phyloP scores from a whole-genome alignment of 2,797 vertebrate species.

The Sebastes steindachneri region DNA sequence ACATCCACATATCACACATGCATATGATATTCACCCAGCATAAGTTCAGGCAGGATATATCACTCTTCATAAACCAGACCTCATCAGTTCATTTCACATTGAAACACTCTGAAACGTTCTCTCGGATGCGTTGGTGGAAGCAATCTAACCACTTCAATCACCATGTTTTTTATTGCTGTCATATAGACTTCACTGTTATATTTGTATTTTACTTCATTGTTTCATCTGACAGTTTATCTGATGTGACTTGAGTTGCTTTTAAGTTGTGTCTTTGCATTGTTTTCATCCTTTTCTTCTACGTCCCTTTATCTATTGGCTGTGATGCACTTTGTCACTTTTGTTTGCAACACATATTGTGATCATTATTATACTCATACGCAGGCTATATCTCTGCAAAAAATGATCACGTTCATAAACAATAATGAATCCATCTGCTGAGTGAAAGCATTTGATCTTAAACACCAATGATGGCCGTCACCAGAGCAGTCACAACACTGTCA shows the following conservation, averaged over 20 bases:
- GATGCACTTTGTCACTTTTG: constrained; percentile 28
- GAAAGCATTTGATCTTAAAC: background rate
- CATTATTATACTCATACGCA: background rate
- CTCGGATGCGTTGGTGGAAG: constrained; percentile 59
- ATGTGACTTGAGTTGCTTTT: constrained; percentile 24
- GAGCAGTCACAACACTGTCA: constrained; percentile 47
- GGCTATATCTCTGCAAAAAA: background rate
- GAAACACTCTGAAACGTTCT: constrained; percentile 13
- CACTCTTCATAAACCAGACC: constrained; percentile 21
- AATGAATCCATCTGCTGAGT: background rate
- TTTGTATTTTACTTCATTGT: constrained; percentile 17
- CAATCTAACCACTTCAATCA: constrained; percentile 12
- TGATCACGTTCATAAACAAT: background rate
- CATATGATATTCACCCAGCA: constrained; percentile 52
- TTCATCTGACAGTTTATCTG: constrained; percentile 40
- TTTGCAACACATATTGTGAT: background rate
- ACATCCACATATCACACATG: constrained; percentile 9
- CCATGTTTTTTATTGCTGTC: constrained; percentile 14
- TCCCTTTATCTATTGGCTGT: constrained; percentile 12
- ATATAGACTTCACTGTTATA: background rate
- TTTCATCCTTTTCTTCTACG: constrained; percentile 10
- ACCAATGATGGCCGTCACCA: constrained; percentile 26
- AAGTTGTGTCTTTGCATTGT: constrained; percentile 12
- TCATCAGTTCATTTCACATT: constrained; percentile 1
- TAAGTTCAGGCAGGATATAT: constrained; percentile 57